Evolutionary conservation across 37 sponge, comb jelly and placozoan species (phyloP).

Genomic region (Theonella swinhoei): DNA sequence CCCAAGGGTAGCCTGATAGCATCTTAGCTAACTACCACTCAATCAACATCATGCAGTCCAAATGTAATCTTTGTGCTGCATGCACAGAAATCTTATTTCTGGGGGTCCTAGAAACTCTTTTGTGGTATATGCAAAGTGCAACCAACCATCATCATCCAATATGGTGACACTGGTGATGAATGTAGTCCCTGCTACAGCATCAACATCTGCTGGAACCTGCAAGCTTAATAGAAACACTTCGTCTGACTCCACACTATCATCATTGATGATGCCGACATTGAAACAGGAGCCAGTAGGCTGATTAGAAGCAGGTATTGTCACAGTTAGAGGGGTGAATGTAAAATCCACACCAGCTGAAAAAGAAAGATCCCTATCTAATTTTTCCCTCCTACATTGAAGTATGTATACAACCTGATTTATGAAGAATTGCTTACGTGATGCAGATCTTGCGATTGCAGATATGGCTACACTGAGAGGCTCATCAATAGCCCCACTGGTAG

Average conservation of each 20-base stretch:
- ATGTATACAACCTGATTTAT: no score
- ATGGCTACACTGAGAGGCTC: neutral
- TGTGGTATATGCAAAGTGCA: no score
- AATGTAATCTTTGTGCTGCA: no score
- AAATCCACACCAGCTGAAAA: neutral
- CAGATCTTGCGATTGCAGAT: neutral
- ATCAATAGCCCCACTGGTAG: neutral
- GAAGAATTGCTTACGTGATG: constrained; percentile 4
- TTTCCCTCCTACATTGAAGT: no score
- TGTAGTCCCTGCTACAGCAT: neutral
- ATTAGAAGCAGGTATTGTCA: neutral
- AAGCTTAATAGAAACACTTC: neutral
- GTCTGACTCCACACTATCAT: neutral
- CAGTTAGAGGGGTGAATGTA: neutral
- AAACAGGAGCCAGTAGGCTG: neutral
- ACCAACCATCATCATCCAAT: neutral
- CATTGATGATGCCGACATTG: neutral
- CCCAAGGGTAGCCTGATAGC: no score
- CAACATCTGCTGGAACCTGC: neutral
- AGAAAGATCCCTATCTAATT: no score
- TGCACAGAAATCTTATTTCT: no score
- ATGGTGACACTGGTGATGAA: neutral
- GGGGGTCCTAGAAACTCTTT: no score
- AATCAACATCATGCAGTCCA: no score
- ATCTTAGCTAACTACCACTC: no score